phyloP scores from a whole-genome alignment of 2,797 vertebrate species.

The Myripristis murdjan region DNA sequence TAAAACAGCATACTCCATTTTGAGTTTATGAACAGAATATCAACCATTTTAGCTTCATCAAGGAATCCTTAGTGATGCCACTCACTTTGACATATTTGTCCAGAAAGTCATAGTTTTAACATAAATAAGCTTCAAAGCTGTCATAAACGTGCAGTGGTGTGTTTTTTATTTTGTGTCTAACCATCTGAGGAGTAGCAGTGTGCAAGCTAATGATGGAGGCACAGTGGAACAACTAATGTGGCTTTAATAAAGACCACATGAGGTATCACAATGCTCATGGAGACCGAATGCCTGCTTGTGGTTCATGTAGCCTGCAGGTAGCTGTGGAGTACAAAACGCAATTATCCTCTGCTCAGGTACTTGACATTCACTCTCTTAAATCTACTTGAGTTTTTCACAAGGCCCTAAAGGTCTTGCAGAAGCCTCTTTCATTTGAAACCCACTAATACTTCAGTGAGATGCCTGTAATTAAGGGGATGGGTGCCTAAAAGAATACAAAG shows the following conservation, averaged over 20 bases:
- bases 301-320: background rate
- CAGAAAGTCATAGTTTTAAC: background rate
- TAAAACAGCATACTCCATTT: no score
- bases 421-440: background rate
- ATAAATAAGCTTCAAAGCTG: background rate
- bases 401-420: background rate
- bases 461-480: conserved; percentile 19
- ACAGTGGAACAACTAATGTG: background rate
- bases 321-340: conserved; percentile 5
- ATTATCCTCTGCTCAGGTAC: conserved; percentile 5
- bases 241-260: background rate
- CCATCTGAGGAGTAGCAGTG: background rate
- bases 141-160: no score
- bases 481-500: background rate
- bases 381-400: conserved; percentile 9
- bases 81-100: no score
- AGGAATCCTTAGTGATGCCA: no score
- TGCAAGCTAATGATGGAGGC: background rate
- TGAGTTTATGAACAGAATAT: no score
- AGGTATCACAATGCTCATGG: background rate
- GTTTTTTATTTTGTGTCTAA: no score
- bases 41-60: no score
- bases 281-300: conserved; percentile 13
- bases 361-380: conserved; percentile 17
- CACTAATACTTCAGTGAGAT: conserved; percentile 9